Percentiles rank a stretch among this genome's conserved stretches.
Conservation (phyloP, 2,113 vertebrate genomes). For the Lycocorax pyrrhopterus region DNA sequence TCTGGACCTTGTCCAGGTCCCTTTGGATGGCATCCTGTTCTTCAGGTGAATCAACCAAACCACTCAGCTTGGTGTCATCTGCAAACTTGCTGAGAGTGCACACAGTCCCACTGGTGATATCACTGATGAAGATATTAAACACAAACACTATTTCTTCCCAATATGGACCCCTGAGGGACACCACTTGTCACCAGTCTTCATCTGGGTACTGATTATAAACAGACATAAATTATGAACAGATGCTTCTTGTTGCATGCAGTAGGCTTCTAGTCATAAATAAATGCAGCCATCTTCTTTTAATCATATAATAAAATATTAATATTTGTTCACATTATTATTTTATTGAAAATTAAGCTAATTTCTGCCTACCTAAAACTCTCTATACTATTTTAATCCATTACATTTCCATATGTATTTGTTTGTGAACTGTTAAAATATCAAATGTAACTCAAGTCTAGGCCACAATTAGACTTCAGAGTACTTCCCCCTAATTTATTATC, state of each 20-base stretch:
- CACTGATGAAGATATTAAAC: not conserved
- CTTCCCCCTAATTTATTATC: not conserved
- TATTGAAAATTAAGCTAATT: not conserved
- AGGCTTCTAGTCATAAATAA: not conserved
- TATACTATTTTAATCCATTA: not conserved
- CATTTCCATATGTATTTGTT: not conserved
- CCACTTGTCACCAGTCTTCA: not conserved
- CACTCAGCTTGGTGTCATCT: not conserved
- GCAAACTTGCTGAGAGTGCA: not conserved
- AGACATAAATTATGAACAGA: not conserved
- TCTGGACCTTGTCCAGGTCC: not conserved
- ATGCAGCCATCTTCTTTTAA: not conserved
- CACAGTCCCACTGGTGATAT: not conserved
- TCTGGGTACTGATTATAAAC: not conserved
- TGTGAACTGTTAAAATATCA: not conserved
- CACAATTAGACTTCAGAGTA: not conserved
- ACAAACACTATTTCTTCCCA: not conserved
- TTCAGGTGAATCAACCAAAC: not conserved
- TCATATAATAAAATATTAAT: not conserved
- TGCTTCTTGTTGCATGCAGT: not conserved
- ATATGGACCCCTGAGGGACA: not conserved
- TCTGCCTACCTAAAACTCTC: not conserved
- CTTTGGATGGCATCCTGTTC: not conserved
- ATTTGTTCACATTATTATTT: not conserved
- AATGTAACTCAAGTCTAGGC: not conserved